A percentile compares a stretch with the other conserved stretches of the same genome.
phyloP scores from a whole-genome alignment of 2,797 vertebrate genomes.

The Hozukius guyotensis region DNA sequence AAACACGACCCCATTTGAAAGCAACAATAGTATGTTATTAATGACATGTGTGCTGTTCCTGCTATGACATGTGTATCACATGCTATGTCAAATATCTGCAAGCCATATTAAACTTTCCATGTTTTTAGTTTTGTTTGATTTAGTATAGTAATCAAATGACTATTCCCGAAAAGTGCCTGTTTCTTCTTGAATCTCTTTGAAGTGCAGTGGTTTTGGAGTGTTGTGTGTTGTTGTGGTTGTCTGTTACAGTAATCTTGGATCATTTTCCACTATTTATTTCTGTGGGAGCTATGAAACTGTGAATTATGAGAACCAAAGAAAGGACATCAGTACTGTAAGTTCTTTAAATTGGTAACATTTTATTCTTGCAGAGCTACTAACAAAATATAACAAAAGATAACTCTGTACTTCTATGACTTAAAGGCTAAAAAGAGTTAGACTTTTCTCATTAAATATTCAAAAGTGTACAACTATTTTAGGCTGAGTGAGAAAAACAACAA shows the following conservation, averaged over 20 bases:
- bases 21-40: not conserved
- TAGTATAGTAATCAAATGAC: not conserved
- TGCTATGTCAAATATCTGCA: not conserved
- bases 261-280: not conserved
- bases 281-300: not conserved
- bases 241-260: not conserved
- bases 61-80: not conserved
- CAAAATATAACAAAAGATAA: not conserved
- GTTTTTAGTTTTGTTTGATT: not conserved
- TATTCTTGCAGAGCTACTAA: not conserved
- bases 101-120: not conserved
- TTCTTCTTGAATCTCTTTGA: not conserved
- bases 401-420: not conserved
- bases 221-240: not conserved
- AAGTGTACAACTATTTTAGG: not conserved
- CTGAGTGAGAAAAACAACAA: conserved; percentile 3
- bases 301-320: not conserved
- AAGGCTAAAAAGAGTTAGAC: not conserved
- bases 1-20: no score
- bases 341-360: not conserved
- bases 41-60: not conserved
- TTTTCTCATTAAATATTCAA: not conserved
- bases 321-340: not conserved
- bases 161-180: not conserved
- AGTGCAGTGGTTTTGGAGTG: not conserved